Evolutionary conservation across 2,113 vertebrate genomes (phyloP).

Genomic region (Grallaria varia): DNA sequence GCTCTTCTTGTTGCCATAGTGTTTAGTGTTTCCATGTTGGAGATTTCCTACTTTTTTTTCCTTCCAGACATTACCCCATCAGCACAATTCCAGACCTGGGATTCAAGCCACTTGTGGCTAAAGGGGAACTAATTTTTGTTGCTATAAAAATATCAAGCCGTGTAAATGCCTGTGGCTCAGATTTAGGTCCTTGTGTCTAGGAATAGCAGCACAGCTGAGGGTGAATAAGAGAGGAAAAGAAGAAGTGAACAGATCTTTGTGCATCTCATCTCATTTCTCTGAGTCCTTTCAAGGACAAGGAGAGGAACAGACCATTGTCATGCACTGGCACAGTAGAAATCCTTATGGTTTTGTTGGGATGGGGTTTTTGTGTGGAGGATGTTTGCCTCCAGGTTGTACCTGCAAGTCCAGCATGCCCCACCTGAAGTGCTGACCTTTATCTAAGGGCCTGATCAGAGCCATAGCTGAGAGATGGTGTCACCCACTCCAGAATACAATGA

Average conservation of each 20-base stretch:
- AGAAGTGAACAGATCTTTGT: not conserved
- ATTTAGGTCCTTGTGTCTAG: slow-evolving; percentile 11
- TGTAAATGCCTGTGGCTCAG: not conserved
- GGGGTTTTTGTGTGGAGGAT: not conserved
- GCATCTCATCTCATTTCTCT: not conserved
- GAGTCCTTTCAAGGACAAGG: not conserved
- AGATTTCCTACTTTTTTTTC: slow-evolving; percentile 38
- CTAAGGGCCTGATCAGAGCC: not conserved
- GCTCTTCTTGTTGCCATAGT: slow-evolving; percentile 68
- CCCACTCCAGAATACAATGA: not conserved
- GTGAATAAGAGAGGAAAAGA: not conserved
- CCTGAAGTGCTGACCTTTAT: not conserved
- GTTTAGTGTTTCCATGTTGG: slow-evolving; percentile 65
- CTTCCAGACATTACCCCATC: slow-evolving; percentile 70
- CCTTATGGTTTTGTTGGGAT: not conserved
- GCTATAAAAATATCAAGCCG: slow-evolving; percentile 42
- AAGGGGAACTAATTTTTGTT: slow-evolving; percentile 48
- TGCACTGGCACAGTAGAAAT: not conserved
- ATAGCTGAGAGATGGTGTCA: not conserved
- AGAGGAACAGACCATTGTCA: not conserved
- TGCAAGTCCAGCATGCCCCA: not conserved
- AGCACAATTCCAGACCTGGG: slow-evolving; percentile 70
- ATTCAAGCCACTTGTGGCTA: slow-evolving; percentile 56
- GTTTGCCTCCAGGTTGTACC: not conserved
- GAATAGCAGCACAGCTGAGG: not conserved